phyloP scores from a whole-genome alignment of 1,140 invertebrate species.

The Laupala kohalensis region DNA sequence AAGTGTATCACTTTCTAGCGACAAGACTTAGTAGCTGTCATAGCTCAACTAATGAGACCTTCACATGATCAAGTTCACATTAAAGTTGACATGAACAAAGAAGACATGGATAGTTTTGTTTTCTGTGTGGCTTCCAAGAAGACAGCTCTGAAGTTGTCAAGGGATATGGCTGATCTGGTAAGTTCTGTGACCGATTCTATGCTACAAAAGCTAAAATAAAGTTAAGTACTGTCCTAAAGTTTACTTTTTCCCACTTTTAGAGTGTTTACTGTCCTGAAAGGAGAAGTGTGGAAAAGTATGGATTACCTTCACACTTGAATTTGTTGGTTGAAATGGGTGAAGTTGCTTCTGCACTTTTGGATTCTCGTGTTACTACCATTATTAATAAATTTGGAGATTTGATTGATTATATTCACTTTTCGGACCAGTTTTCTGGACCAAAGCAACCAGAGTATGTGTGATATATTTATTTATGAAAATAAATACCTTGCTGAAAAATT shows the following conservation, averaged over 20 bases:
- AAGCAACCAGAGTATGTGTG: conserved; percentile 74
- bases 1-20: conserved; percentile 34
- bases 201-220: background rate
- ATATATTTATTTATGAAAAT: background rate
- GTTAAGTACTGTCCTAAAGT: background rate
- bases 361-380: conserved; percentile 66
- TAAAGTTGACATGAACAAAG: conserved; percentile 73
- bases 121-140: conserved; percentile 86
- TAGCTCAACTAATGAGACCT: conserved; percentile 74
- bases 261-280: conserved; percentile 85
- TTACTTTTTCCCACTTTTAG: conserved; percentile 31
- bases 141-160: conserved; percentile 64
- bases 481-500: background rate
- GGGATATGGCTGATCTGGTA: conserved; percentile 90
- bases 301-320: conserved; percentile 63
- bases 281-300: conserved; percentile 75
- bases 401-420: conserved; percentile 94
- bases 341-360: conserved; percentile 66
- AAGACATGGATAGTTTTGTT: conserved; percentile 89
- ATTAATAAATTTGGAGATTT: conserved; percentile 73
- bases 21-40: conserved; percentile 85
- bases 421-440: conserved; percentile 84
- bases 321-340: conserved; percentile 85
- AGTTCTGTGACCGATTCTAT: too few relatives aligned
- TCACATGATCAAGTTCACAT: conserved; percentile 73